Base-by-base conservation (phyloP, 2,113 vertebrate genomes). In the Oreochromis niloticus region DNA sequence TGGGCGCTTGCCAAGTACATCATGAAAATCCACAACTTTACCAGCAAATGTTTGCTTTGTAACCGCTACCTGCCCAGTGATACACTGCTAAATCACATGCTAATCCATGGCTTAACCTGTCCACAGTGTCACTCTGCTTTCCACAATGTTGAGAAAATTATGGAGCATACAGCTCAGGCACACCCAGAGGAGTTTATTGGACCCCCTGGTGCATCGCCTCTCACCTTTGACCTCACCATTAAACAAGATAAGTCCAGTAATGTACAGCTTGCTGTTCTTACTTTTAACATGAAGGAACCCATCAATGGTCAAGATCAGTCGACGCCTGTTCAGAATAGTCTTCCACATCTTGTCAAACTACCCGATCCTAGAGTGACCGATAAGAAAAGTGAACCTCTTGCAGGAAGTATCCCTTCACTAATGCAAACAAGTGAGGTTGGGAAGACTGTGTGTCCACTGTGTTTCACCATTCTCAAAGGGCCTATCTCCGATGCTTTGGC, bases 1-100 rank as follows among this genome's bases (percentile, higher is more conserved):
- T 98, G 98, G 73, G 98, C 98, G 0, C 97, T 99, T 87, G 99
- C 99, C 80, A 99, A 98, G 95, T 99, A 99, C 92, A 99, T 99
- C 80, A 98, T 99, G 98, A 99, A 99, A 96, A 99, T 99, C 94
- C 98, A 99, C 95, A 99, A 98, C 95, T 99, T 99, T 87, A 99
- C 99, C 88, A 99, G 99, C 96, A 99, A 99, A 97, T 99, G 99
- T 96, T 97, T 99, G 93, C 98, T 99, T 94, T 99, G 99, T 96
- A 99, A 99, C 82, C 97, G 98, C 57, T 99, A 99, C 90, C 94
- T 99, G 90, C 98, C 98, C 91, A 99, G 98, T 50, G 98, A 99
- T 82, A 98, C 98, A 0, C 95, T 99, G 93, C 97, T 99, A 36
- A 99, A 99, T 85, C 99, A 99, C 71, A 99, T 99, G 98, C 92